These are phyloP conservation scores for Gymnodraco acuticeps DNA, from an alignment of 2,797 vertebrate genomes.

Conservation along the genomic window DNA sequence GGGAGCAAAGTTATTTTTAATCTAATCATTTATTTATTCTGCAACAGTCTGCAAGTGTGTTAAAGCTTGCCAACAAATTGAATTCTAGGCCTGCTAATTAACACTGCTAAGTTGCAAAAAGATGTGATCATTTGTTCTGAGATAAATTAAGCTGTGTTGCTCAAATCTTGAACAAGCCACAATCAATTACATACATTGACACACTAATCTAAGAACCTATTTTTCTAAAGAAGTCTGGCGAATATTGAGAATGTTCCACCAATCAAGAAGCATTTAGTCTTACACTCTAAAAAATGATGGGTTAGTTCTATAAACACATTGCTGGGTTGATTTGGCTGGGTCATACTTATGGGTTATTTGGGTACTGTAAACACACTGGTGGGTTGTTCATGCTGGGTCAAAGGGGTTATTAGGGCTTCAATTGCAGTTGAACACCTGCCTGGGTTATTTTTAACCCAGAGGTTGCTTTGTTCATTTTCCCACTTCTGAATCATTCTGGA, in stretches of 20 bases:
- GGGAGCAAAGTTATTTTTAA: neutral
- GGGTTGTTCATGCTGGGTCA: too few species aligned
- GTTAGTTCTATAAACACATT: too few species aligned
- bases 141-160: neutral
- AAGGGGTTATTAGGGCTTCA: too few species aligned
- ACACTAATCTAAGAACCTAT: neutral
- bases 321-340: too few species aligned
- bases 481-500: too few species aligned
- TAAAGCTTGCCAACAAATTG: conserved; percentile 7
- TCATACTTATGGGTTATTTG: too few species aligned
- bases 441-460: too few species aligned
- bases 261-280: neutral
- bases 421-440: too few species aligned
- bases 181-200: neutral
- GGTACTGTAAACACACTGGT: too few species aligned
- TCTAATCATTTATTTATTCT: conserved; percentile 9
- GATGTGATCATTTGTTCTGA: conserved; percentile 8
- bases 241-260: neutral
- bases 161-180: neutral
- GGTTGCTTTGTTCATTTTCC: too few species aligned
- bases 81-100: conserved; percentile 17
- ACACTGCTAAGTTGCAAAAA: conserved; percentile 14
- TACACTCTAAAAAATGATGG: too few species aligned
- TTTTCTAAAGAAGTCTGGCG: neutral
- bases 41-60: conserved; percentile 15